Evolutionary conservation across 2,888 invertebrate genomes (phyloP).

Genomic region (Drosophila mimica): DNA sequence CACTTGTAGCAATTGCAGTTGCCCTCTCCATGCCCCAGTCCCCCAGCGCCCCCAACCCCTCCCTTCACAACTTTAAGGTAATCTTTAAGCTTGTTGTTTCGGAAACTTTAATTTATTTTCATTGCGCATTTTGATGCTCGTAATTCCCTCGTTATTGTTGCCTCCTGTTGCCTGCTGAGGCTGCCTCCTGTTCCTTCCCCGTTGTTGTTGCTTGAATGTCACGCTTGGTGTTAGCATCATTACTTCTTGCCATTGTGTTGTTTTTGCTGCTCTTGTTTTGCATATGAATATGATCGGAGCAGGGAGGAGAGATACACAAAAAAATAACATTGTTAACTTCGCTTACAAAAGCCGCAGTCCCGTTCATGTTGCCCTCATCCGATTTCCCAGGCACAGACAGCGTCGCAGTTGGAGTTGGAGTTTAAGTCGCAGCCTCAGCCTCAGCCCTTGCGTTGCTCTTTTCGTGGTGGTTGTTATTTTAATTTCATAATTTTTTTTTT

Average conservation of each 20-base stretch:
- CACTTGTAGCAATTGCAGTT: slow-evolving; percentile 56
- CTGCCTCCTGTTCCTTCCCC: slow-evolving; percentile 30
- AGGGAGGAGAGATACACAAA: slow-evolving; percentile 5
- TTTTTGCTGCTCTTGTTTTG: slow-evolving; percentile 64
- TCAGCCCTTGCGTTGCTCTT: slow-evolving; percentile 29
- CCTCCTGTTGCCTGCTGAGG: slow-evolving; percentile 65
- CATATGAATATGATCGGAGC: slow-evolving; percentile 75
- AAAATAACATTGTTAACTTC: slow-evolving; percentile 71
- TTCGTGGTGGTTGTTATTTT: slow-evolving; percentile 76
- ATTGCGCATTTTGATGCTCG: slow-evolving; percentile 83
- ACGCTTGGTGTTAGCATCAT: slow-evolving; percentile 80
- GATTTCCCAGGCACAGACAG: slow-evolving; percentile 17
- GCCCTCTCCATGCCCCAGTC: background rate
- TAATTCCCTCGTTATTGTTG: slow-evolving; percentile 82
- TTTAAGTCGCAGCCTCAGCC: slow-evolving; percentile 10
- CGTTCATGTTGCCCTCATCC: slow-evolving; percentile 23
- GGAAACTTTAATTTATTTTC: slow-evolving; percentile 83
- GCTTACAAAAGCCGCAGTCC: slow-evolving; percentile 69
- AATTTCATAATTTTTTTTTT: slow-evolving; percentile 66
- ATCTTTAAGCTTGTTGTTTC: slow-evolving; percentile 61
- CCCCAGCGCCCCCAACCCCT: background rate
- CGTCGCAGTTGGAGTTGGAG: slow-evolving; percentile 12
- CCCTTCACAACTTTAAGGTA: slow-evolving; percentile 19
- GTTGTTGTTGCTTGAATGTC: slow-evolving; percentile 62
- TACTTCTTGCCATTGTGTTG: slow-evolving; percentile 71